phyloP scores from a whole-genome alignment of 2,888 invertebrate species.

The Parthenolecanium corni region DNA sequence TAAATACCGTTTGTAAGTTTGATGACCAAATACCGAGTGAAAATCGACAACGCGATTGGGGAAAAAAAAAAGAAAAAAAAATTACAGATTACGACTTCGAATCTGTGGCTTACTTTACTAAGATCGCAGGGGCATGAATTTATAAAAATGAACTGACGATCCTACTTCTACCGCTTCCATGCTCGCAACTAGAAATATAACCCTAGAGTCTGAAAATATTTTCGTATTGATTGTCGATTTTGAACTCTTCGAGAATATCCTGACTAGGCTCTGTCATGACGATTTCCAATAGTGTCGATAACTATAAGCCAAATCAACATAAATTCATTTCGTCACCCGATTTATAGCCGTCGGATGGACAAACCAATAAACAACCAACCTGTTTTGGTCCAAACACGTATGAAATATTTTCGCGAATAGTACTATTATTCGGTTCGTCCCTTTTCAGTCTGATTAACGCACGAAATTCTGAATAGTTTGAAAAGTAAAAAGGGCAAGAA shows the following conservation, averaged over 20 bases:
- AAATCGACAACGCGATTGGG: background rate
- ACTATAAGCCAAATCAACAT: slow-evolving; percentile 32
- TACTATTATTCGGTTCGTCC: slow-evolving; percentile 50
- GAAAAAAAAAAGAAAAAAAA: background rate
- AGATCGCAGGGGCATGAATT: slow-evolving; percentile 92
- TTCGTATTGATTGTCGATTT: slow-evolving; percentile 33
- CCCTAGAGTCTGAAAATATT: slow-evolving; percentile 58
- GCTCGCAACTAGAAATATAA: slow-evolving; percentile 72
- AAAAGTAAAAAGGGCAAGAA: slow-evolving; percentile 30
- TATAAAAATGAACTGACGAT: slow-evolving; percentile 87
- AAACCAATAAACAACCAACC: slow-evolving; percentile 30
- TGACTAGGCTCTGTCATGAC: slow-evolving; percentile 33
- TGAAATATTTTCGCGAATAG: slow-evolving; percentile 66
- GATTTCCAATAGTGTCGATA: slow-evolving; percentile 36
- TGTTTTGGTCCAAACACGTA: slow-evolving; percentile 78
- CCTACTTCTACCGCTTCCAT: slow-evolving; percentile 77
- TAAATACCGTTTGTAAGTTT: slow-evolving; percentile 85
- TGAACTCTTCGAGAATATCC: slow-evolving; percentile 38
- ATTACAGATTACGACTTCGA: no score
- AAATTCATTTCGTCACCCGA: background rate
- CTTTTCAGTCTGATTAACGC: slow-evolving; percentile 53
- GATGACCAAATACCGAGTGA: slow-evolving; percentile 42
- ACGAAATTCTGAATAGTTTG: slow-evolving; percentile 58
- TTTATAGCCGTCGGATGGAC: background rate
- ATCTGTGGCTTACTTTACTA: slow-evolving; percentile 47